Evolutionary conservation across 2,888 invertebrate genomes (phyloP).

Genomic region (Caenorhabditis drosophilae): DNA sequence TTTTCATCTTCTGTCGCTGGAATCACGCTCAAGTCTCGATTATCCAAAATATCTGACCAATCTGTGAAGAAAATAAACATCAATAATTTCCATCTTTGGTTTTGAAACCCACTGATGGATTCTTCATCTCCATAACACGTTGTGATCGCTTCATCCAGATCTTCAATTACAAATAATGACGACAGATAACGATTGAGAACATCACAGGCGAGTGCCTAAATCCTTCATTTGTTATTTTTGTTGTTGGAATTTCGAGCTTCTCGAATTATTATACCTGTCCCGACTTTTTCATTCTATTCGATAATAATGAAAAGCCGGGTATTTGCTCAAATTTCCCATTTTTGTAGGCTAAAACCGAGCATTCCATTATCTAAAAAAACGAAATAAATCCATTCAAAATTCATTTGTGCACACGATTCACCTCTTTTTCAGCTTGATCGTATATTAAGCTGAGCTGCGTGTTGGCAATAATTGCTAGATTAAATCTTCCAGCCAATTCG

Average conservation of each 20-base stretch:
- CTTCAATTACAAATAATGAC: slow-evolving; percentile 46
- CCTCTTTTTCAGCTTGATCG: slow-evolving; percentile 57
- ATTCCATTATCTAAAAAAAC: slow-evolving; percentile 44
- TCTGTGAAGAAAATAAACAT: slow-evolving; percentile 17
- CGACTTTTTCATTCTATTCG: no score
- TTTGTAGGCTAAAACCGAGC: slow-evolving; percentile 39
- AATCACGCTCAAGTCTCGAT: slow-evolving; percentile 44
- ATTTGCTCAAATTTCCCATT: slow-evolving; percentile 50
- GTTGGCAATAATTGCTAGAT: slow-evolving; percentile 45
- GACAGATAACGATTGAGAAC: slow-evolving; percentile 48
- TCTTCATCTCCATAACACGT: slow-evolving; percentile 53
- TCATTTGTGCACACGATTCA: slow-evolving; percentile 3
- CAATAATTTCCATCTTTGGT: not conserved
- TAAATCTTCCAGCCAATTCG: slow-evolving; percentile 48
- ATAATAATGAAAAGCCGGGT: no score
- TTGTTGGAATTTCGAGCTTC: no score
- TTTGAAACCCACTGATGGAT: slow-evolving; percentile 31
- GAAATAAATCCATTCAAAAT: not conserved
- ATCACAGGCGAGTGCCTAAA: slow-evolving; percentile 44
- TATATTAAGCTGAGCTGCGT: slow-evolving; percentile 43
- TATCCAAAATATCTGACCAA: slow-evolving; percentile 41
- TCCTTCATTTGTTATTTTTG: slow-evolving; percentile 22
- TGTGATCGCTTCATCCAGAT: slow-evolving; percentile 41
- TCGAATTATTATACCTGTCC: no score
- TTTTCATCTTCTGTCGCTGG: slow-evolving; percentile 25